A percentile compares a stretch with the other conserved stretches of the same genome.
Evolutionary conservation across 1,140 invertebrate species (phyloP).

Genomic region (Oedothorax gibbosus): DNA sequence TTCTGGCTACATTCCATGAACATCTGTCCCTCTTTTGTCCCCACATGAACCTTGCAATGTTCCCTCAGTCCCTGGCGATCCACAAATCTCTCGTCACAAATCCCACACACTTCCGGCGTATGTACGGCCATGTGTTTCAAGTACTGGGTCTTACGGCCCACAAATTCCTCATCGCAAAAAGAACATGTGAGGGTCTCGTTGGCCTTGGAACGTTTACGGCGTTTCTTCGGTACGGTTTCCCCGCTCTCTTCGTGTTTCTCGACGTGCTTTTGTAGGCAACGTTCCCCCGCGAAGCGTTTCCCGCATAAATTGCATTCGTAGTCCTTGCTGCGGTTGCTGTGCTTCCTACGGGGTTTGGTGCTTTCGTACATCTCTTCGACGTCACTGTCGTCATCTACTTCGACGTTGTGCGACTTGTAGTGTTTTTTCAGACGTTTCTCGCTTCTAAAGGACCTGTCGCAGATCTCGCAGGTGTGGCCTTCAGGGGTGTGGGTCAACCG

Average conservation of each 20-base stretch:
- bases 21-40: slow-evolving; percentile 42
- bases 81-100: slow-evolving; percentile 50
- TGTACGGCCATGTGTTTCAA: slow-evolving; percentile 24
- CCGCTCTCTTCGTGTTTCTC: slow-evolving; percentile 18
- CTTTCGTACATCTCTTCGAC: too few relatives aligned
- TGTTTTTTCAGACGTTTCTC: slow-evolving; percentile 34
- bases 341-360: not conserved
- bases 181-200: slow-evolving; percentile 23
- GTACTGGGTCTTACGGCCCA: slow-evolving; percentile 8
- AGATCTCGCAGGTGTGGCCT: slow-evolving; percentile 29
- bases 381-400: too few relatives aligned
- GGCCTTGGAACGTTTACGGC: not conserved
- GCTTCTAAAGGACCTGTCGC: not conserved
- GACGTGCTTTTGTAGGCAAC: slow-evolving; percentile 29
- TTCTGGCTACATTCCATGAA: slow-evolving; percentile 54
- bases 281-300: slow-evolving; percentile 38
- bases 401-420: too few relatives aligned
- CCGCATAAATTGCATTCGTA: slow-evolving; percentile 33
- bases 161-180: slow-evolving; percentile 48
- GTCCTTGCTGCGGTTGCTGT: slow-evolving; percentile 24
- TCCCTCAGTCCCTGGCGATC: slow-evolving; percentile 44
- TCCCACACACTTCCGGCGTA: slow-evolving; percentile 52
- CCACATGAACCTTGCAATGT: slow-evolving; percentile 50
- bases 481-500: not conserved
- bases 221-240: not conserved